phyloP scores from a whole-genome alignment of 2,113 vertebrate species.

The Bubo blakistoni region DNA sequence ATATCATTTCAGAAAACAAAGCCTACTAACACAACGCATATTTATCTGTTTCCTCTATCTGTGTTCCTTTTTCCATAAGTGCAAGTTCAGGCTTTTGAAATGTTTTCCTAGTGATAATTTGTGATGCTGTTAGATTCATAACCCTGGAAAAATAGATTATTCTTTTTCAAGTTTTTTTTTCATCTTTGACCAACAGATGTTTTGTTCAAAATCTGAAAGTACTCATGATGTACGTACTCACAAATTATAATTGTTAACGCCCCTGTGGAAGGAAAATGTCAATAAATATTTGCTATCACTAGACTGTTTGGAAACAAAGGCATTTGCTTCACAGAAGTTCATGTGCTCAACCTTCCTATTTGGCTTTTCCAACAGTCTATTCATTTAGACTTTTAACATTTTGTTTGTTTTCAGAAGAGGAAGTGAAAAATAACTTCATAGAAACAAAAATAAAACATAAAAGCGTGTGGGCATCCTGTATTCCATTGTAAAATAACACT shows the following conservation, averaged over 20 bases:
- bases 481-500: background rate
- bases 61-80: constrained; percentile 76
- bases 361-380: background rate
- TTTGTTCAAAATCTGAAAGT: constrained; percentile 15
- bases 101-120: constrained; percentile 38
- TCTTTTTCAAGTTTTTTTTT: background rate
- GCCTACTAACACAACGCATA: constrained; percentile 67
- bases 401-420: constrained; percentile 9
- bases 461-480: background rate
- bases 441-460: constrained; percentile 26
- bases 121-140: constrained; percentile 50
- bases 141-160: background rate
- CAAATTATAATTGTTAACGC: constrained; percentile 34
- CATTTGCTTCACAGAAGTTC: constrained; percentile 11
- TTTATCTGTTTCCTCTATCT: constrained; percentile 81
- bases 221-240: background rate
- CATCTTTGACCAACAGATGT: constrained; percentile 56
- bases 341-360: background rate
- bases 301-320: constrained; percentile 42
- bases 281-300: constrained; percentile 51
- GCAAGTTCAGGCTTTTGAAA: constrained; percentile 43
- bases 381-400: background rate
- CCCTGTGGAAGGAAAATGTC: constrained; percentile 57
- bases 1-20: constrained; percentile 81
- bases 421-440: constrained; percentile 32